A percentile compares a stretch with the other conserved stretches of the same genome.
phyloP scores from a whole-genome alignment of 2,888 invertebrate species.

The Parochlus steinenii region DNA sequence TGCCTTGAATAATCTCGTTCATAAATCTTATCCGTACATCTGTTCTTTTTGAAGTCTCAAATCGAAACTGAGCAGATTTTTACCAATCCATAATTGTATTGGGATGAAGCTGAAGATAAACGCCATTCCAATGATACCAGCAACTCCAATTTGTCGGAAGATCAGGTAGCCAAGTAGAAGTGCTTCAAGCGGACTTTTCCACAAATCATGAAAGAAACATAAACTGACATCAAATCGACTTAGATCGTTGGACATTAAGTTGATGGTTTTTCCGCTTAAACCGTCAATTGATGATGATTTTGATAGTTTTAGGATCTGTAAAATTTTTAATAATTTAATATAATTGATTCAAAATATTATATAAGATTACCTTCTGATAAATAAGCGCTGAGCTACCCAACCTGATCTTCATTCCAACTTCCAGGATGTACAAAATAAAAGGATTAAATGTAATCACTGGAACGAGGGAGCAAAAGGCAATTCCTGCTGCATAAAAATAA shows the following conservation, averaged over 20 bases:
- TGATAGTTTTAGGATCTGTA: constrained; percentile 44
- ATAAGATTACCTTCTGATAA: constrained; percentile 41
- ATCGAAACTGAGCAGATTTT: constrained; percentile 33
- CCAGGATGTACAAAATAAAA: constrained; percentile 51
- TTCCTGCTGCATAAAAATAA: constrained; percentile 46
- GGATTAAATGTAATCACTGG: constrained; percentile 50
- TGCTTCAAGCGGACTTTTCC: constrained; percentile 67
- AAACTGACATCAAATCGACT: constrained; percentile 81
- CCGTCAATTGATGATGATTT: constrained; percentile 73
- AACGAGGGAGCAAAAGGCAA: constrained; percentile 38
- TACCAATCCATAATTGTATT: constrained; percentile 41
- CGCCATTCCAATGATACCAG: constrained; percentile 52
- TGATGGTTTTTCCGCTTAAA: constrained; percentile 60
- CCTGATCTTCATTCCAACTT: constrained; percentile 52
- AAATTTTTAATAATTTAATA: neutral
- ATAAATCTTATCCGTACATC: constrained; percentile 72
- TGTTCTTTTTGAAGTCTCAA: constrained; percentile 54
- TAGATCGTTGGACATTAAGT: constrained; percentile 91
- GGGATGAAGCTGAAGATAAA: constrained; percentile 57
- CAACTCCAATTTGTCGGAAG: constrained; percentile 41
- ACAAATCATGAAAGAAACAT: constrained; percentile 76
- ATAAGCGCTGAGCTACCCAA: constrained; percentile 54
- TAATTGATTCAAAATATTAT: too few species aligned
- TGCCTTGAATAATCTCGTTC: constrained; percentile 76
- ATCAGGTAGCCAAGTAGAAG: constrained; percentile 34